Conservation (phyloP, 2,888 invertebrate species). For the Aspidiotus rigidus region DNA sequence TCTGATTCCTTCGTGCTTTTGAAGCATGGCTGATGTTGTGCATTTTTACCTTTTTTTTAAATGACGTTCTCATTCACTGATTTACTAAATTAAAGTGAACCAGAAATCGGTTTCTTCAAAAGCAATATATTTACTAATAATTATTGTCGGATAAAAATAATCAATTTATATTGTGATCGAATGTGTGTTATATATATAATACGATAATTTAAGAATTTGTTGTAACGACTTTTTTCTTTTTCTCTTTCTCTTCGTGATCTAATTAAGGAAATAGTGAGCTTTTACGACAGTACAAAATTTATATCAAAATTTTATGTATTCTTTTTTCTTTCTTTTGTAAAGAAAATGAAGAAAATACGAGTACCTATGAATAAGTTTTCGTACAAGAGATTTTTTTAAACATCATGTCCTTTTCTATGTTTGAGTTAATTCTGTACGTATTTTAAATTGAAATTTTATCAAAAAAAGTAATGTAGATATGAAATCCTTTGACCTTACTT, state of each 20-base stretch:
- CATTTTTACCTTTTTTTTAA: no score
- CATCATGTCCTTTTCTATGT: no score
- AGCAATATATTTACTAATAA: constrained; percentile 10
- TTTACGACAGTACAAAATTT: constrained; percentile 34
- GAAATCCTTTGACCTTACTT: no score
- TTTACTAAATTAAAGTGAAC: constrained; percentile 1
- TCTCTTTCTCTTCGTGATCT: constrained; percentile 26
- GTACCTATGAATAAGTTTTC: constrained; percentile 15
- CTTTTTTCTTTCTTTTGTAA: constrained; percentile 9
- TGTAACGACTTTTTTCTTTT: constrained; percentile 28
- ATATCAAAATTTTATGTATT: constrained; percentile 30
- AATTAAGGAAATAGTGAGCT: constrained; percentile 33
- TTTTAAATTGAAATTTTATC: no score
- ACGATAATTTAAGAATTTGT: constrained; percentile 22
- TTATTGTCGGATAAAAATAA: constrained; percentile 22
- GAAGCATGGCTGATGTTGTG: no score
- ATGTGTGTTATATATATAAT: constrained; percentile 29
- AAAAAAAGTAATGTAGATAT: no score
- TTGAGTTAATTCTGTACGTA: no score
- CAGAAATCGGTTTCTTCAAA: constrained; percentile 3
- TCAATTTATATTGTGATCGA: constrained; percentile 27
- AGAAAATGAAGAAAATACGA: constrained; percentile 27
- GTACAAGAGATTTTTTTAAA: no score
- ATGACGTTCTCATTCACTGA: no score
- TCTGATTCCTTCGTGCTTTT: no score